These are phyloP conservation scores for Hydractinia symbiolongicarpus DNA, from an alignment of 30 jellyfish, hydroid and myxozoan species.

Conservation along the genomic window DNA sequence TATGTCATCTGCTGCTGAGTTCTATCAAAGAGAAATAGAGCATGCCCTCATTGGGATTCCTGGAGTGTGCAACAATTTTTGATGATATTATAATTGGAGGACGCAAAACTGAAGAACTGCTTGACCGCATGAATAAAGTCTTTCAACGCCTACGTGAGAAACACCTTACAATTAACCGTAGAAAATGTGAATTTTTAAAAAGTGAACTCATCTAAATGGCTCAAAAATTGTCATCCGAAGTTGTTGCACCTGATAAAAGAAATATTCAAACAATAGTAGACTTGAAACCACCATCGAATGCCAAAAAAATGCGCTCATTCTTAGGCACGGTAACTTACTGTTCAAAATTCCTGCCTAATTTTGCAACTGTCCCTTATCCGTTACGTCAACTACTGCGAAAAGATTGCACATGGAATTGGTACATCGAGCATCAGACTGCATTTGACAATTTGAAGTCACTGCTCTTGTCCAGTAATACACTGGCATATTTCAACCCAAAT, in stretches of 20 bases:
- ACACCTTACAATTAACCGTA: conserved; percentile 28
- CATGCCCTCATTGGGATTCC: conserved; percentile 25
- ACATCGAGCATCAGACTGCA: not conserved
- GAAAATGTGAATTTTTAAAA: conserved; percentile 23
- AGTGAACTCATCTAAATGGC: conserved; percentile 2
- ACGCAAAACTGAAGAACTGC: conserved; percentile 16
- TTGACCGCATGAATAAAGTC: conserved; percentile 16
- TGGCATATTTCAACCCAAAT: too few relatives aligned
- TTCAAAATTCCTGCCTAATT: conserved; percentile 33
- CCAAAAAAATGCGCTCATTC: not conserved
- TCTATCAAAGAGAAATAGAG: conserved; percentile 39
- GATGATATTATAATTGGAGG: conserved; percentile 46
- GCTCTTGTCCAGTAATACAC: too few relatives aligned
- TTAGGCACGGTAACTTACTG: conserved; percentile 23
- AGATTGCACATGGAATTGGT: not conserved
- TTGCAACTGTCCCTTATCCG: conserved; percentile 48
- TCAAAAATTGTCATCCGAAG: conserved; percentile 19
- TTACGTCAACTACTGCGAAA: conserved; percentile 30
- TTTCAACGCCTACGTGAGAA: conserved; percentile 17
- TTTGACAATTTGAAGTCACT: too few relatives aligned
- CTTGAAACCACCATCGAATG: not conserved
- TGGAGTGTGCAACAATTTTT: conserved; percentile 35
- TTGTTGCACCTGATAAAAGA: conserved; percentile 28
- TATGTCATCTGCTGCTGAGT: conserved; percentile 47
- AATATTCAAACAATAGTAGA: not conserved